Base-by-base conservation (phyloP, 2,888 invertebrate species). In the Yponomeuta plumbellus region DNA sequence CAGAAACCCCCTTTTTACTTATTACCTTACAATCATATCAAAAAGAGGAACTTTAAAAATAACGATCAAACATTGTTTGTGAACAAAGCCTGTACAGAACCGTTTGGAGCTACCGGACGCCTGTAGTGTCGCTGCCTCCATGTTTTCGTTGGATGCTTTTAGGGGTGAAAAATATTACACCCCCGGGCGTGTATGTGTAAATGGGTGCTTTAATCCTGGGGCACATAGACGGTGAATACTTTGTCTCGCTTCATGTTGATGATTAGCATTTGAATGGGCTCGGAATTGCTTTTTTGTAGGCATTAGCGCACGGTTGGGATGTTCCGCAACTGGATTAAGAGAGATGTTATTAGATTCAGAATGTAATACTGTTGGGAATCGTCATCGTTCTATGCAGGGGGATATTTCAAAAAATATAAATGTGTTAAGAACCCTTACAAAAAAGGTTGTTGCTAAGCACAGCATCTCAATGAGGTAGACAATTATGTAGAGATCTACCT, bases 91-190 rank as follows among this genome's bases (percentile, higher is more conserved):
- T 2, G 44, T 34, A 59, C 22, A 66, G 57, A 52, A 64, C 39
- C 61, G 23, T 20, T 57, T 17, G 66, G 66, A 66, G 68, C 67
- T 21, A 39, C 26, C 56, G 64, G 64, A 61, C 67, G 67, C 64
- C 59, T 23, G 23, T 59, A 23, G 61, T 8, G 34, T 4, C 3
- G 44, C 44, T 52, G 44, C 73, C 72, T 75, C 76, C 78, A 73
- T 83, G 84, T 85, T 87, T 84, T 86, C 83, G 81, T 83, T 82
- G 73, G 59, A 52, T 4, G 44, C 44, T 52, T 52, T 52, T 52
- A 52, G 78, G 90, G 88, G 90, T 80, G 89, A 88, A 89, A 89
- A 89, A 88, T 87, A 88, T 89, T 87, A 86, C 89, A 90, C 90
- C 89, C 90, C 78, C 80, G 72, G 89, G 89, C 86, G 79, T 76